Evolutionary conservation across 2,888 invertebrate species (phyloP).

Genomic region (Stenoptilia bipunctidactyla): DNA sequence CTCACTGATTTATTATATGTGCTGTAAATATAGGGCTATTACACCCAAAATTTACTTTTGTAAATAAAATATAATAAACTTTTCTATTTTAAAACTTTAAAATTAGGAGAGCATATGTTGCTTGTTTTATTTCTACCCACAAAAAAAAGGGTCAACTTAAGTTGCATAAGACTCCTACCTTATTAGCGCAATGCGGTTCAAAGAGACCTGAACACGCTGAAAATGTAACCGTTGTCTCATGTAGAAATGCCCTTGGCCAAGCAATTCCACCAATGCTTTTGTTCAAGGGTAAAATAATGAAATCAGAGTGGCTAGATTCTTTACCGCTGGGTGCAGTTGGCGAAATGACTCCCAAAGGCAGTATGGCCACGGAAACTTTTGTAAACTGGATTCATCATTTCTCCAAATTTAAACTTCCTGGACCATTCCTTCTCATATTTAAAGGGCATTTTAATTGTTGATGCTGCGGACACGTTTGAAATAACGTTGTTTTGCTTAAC

Average conservation of each 20-base stretch:
- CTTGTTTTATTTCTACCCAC: too few species aligned
- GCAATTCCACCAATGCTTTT: slow-evolving; percentile 14
- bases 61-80: too few species aligned
- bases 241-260: slow-evolving; percentile 14
- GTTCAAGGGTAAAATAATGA: slow-evolving; percentile 10
- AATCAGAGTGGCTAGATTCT: slow-evolving; percentile 10
- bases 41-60: too few species aligned
- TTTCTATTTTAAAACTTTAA: too few species aligned
- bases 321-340: slow-evolving; percentile 10
- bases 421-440: slow-evolving; percentile 10
- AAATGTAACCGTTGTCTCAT: slow-evolving; percentile 13
- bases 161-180: slow-evolving; percentile 11
- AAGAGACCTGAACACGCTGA: slow-evolving; percentile 15
- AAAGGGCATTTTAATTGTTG: slow-evolving; percentile 8
- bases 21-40: too few species aligned
- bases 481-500: slow-evolving; percentile 29
- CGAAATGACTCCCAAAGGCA: slow-evolving; percentile 13
- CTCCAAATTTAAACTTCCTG: slow-evolving; percentile 21
- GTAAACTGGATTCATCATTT: slow-evolving; percentile 13
- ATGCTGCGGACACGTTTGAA: slow-evolving; percentile 21
- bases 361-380: slow-evolving; percentile 10
- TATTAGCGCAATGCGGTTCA: slow-evolving; percentile 12
- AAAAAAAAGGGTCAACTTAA: too few species aligned
- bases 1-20: too few species aligned
- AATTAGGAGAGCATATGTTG: too few species aligned